Evolutionary conservation across 1,140 invertebrate species (phyloP), one percentile per base, ranked within the genome.

Genomic region (Drosophila murphyi): DNA sequence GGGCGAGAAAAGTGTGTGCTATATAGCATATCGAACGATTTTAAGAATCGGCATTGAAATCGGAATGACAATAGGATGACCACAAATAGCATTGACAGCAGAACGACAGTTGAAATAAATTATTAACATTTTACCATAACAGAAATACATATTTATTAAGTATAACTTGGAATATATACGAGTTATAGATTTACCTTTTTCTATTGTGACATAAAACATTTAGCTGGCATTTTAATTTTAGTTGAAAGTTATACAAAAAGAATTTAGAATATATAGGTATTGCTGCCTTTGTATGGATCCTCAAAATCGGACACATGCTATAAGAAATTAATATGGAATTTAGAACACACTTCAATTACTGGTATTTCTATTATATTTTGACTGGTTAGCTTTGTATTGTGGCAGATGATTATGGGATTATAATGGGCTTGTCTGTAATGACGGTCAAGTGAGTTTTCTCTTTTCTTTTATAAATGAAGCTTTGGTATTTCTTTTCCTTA

Each of bases 221-320:
- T 71, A 67, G 72, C 51, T 78, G 51, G 60, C 65, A 76, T 72
- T 54, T 45, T 8, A 35, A 55, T 35, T 68, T 86, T 72, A 82
- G 75, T 76, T 56, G 61, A 80, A 80, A 89, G 67, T 73, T 71
- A 83, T 55, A 69, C 73, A 83, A 76, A 78, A 72, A 76, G 67
- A 80, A 80, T 80, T 93, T 94, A 95, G 93, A 93, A 95, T 93
- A 95, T 95, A 94, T 95, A 95, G 72, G 95, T 95, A 94, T 95
- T 94, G 93, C 95, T 95, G 82, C 91, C 81, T 91, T 92, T 92
- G 82, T 90, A 93, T 83, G 92, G 87, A 93, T 92, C 91, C 91
- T 92, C 89, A 93, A 91, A 92, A 85, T 92, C 90, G 75, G 90
- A 92, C 57, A 91, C 77, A 76, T 90, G 82, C 91, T 92, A 90